Evolutionary conservation across 2,113 vertebrate genomes (phyloP).

Genomic region (Procavia capensis): DNA sequence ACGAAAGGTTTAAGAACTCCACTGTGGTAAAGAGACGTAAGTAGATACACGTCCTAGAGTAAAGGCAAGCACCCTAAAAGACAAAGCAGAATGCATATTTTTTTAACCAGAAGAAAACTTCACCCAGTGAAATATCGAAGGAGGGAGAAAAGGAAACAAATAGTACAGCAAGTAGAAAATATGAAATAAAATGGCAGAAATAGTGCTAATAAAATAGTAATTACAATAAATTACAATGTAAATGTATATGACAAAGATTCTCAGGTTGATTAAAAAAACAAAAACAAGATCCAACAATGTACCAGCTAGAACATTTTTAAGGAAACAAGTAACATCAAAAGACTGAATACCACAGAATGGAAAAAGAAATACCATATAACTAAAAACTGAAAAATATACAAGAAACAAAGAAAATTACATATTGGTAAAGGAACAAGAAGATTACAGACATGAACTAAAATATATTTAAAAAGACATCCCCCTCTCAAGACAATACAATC

Average conservation of each 20-base stretch:
- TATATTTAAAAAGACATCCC: too few relatives aligned
- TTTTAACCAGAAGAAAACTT: background rate
- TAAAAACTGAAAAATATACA: background rate
- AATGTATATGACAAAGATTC: background rate
- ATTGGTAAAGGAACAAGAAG: background rate
- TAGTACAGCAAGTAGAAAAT: background rate
- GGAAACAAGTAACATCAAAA: background rate
- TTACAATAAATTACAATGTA: background rate
- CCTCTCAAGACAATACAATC: too few relatives aligned
- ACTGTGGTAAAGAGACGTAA: background rate
- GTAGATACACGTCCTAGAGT: background rate
- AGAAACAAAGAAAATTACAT: background rate
- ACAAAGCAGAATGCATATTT: background rate
- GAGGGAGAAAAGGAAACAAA: background rate
- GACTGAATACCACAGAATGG: background rate
- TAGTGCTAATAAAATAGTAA: background rate
- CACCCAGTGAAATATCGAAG: background rate
- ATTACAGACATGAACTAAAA: background rate
- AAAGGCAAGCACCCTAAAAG: background rate
- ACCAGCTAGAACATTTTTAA: background rate
- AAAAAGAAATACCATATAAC: background rate
- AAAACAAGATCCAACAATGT: too few relatives aligned
- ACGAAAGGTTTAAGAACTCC: background rate
- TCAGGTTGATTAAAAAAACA: background rate
- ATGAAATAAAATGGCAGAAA: background rate